phyloP scores from a whole-genome alignment of 2,797 vertebrate species.

The Siniperca obscura region DNA sequence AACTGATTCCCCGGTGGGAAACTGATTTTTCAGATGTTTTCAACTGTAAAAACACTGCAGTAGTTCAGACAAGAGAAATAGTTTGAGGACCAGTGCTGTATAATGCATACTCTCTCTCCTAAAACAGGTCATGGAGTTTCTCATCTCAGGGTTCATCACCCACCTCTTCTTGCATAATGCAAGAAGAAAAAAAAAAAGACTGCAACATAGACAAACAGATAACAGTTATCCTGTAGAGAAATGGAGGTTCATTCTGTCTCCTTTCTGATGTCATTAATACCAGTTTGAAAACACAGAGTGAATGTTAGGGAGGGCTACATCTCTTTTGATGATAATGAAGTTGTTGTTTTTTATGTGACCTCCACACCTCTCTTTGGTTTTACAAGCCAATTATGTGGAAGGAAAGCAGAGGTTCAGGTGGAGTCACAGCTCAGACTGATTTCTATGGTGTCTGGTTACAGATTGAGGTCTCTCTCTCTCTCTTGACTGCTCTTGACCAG shows the following conservation, averaged over 20 bases:
- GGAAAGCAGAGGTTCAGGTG: constrained; percentile 18
- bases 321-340: constrained; percentile 9
- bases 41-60: constrained; percentile 28
- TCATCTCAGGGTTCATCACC: constrained; percentile 51
- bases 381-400: constrained; percentile 47
- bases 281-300: constrained; percentile 7
- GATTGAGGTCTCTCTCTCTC: constrained; percentile 8
- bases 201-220: constrained; percentile 33
- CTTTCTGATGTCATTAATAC: constrained; percentile 23
- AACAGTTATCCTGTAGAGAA: constrained; percentile 21
- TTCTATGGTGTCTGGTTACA: constrained; percentile 14
- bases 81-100: constrained; percentile 20
- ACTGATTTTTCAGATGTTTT: constrained; percentile 34
- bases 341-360: constrained; percentile 17
- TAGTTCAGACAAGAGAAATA: constrained; percentile 14
- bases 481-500: not conserved
- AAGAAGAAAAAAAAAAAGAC: too few species aligned
- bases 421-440: constrained; percentile 26
- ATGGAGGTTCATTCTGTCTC: constrained; percentile 11
- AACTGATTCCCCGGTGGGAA: constrained; percentile 17
- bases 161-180: constrained; percentile 54
- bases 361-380: constrained; percentile 33
- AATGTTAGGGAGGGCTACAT: not conserved
- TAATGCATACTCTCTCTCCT: constrained; percentile 42
- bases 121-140: constrained; percentile 45